Base-by-base conservation (phyloP, 2,113 vertebrate species). In the Galeopterus variegatus region DNA sequence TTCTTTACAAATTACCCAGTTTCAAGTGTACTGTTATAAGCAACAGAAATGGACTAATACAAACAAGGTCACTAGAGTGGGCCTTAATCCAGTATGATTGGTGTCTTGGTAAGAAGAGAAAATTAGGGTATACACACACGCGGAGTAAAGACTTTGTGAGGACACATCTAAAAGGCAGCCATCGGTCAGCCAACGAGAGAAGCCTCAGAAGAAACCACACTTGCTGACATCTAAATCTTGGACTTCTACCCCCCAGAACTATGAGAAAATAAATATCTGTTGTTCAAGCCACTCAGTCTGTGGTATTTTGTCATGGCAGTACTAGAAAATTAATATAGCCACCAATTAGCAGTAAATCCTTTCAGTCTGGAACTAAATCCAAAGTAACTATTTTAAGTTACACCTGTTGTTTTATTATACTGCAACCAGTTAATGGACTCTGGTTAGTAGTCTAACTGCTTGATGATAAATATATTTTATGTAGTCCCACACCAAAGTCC, bases 331-430 rank as follows among this genome's bases (percentile, higher is more conserved):
- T 7, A 52, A 58, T 60, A 36, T 23, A 70, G 17, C 4, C 33
- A 69, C 50, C 15, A 28, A 56, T 88, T 45, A 77, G 6, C 26
- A 67, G 11, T 54, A 86, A 56, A 41, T 82, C 23, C 9, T 89
- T 65, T 70, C 56, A 69, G 28, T 60, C 9, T 65, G n/a, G 19
- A 84, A 62, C 9, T 45, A 88, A 36, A 62, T 93, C 41, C n/a
- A 60, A 94, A 89, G 58, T 92, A 76, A 77, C 33, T 77, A 62
- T 69, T 82, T 90, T 88, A 81, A 24, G 9, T 24, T 65, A 67
- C 54, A 50, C 13, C 2, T 14, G 6, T 81, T 82, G 67, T 45
- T 87, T 85, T 24, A 69, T 72, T 54, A 82, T 62, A 56, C 13
- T 76, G 11, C 8, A n/a, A 56, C 6, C 21, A 70, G 28, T 69